Base-by-base conservation (phyloP, 1,140 invertebrate genomes). In the Oryzaephilus surinamensis region DNA sequence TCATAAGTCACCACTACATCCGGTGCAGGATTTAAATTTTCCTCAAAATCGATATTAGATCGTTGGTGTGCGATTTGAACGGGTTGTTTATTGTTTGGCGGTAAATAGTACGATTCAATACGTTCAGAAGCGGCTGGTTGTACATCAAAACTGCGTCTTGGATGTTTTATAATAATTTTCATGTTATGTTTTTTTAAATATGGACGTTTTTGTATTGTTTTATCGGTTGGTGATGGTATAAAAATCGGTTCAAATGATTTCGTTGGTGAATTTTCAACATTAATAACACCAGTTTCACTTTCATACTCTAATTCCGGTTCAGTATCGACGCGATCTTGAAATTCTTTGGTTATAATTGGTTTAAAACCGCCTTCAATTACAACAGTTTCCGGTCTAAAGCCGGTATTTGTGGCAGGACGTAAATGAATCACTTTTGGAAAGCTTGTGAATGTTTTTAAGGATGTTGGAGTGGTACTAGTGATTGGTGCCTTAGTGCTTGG, bases 341-440 rank as follows among this genome's bases (percentile, higher is more conserved):
- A 50, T 36, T 50, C 63, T 58, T 71, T 74, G 11, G 69, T 66
- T n/a, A 84, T 71, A 11, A 88, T 86, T 1, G 85, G 84, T 39
- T 78, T 82, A 50, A 89, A 89, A 0, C 84, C 84, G 33, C 81
- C 74, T 62, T 88, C 84, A 19, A 87, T 78, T 0, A 87, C 76
- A 10, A 89, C 77, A 0, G 80, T 79, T 39, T 77, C 74, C 0
- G 82, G 82, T 56, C 84, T 73, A 51, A 89, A 89, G 0, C 84
- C 84, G 3, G 76, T 79, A 49, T 83, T 82, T 0, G 76, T 62
- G 0, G 74, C 72, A 7, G 71, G 69, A 28, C 45, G 34, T 32
- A 39, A 12, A 21, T 29, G 10, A 18, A 12, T n/a, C n/a, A n/a
- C 5, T 24, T 13, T 12, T 17, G 32, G 32, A 29, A 38, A 15